phyloP scores from a whole-genome alignment of 64 coral and sea anemone species.

The Montipora foliosa region DNA sequence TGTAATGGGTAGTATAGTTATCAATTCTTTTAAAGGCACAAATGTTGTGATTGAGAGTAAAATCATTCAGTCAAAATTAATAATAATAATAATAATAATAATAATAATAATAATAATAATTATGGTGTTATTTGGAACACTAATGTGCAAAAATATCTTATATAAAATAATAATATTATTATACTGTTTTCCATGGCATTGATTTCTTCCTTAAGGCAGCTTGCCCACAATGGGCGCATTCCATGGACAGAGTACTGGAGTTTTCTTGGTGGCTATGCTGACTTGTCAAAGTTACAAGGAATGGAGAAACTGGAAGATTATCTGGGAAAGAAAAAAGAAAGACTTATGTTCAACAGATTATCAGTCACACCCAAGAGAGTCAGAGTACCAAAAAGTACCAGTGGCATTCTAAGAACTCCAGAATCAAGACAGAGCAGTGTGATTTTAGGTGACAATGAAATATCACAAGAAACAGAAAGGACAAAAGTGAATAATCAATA shows the following conservation, averaged over 20 bases:
- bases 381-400: background rate
- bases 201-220: constrained; percentile 40
- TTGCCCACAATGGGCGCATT: constrained; percentile 70
- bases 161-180: no score
- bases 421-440: constrained; percentile 52
- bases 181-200: background rate
- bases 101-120: no score
- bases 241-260: constrained; percentile 92
- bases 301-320: constrained; percentile 81
- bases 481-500: no score
- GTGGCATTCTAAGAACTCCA: constrained; percentile 51
- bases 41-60: no score
- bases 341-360: constrained; percentile 24
- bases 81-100: no score
- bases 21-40: no score
- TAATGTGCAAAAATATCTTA: no score
- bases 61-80: no score
- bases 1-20: no score
- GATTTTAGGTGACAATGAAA: constrained; percentile 9
- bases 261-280: constrained; percentile 84
- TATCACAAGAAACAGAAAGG: background rate
- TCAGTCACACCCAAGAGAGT: background rate
- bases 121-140: no score
- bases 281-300: constrained; percentile 67
- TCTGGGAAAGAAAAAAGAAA: constrained; percentile 54